A percentile compares a stretch with the other conserved stretches of the same genome.
phyloP scores from a whole-genome alignment of 2,888 invertebrate genomes.

The Aricia artaxerxes region DNA sequence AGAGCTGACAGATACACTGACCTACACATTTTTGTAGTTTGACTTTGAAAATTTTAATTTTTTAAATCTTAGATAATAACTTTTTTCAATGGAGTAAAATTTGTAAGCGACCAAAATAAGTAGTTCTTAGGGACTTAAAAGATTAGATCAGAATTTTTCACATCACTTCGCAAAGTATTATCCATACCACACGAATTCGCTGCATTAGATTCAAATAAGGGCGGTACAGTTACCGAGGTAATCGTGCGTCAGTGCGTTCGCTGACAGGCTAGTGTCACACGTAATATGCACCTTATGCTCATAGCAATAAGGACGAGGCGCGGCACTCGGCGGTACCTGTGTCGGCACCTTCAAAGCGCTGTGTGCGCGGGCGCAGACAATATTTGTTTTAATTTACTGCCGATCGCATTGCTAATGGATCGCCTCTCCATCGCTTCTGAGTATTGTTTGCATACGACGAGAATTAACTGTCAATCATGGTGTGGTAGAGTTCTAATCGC shows the following conservation, averaged over 20 bases:
- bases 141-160: background rate
- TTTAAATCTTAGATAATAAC: too few species aligned
- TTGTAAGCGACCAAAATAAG: too few species aligned
- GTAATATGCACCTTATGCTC: constrained; percentile 34
- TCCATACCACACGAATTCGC: background rate
- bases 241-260: constrained; percentile 44
- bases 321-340: constrained; percentile 62
- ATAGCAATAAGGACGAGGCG: background rate
- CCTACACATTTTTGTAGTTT: too few species aligned
- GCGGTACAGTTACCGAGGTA: constrained; percentile 31
- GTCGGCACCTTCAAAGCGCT: constrained; percentile 73
- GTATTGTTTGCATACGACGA: constrained; percentile 6
- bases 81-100: too few species aligned
- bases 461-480: background rate
- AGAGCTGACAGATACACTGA: too few species aligned
- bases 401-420: constrained; percentile 71
- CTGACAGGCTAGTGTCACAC: background rate
- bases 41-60: too few species aligned
- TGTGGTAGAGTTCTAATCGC: background rate
- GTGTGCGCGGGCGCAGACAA: constrained; percentile 67
- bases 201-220: constrained; percentile 26
- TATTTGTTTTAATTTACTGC: constrained; percentile 80
- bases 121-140: background rate
- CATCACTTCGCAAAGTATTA: background rate
- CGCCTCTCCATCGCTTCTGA: constrained; percentile 43